Base-by-base conservation (phyloP, 2,113 vertebrate genomes). In the Pluvianellus socialis region DNA sequence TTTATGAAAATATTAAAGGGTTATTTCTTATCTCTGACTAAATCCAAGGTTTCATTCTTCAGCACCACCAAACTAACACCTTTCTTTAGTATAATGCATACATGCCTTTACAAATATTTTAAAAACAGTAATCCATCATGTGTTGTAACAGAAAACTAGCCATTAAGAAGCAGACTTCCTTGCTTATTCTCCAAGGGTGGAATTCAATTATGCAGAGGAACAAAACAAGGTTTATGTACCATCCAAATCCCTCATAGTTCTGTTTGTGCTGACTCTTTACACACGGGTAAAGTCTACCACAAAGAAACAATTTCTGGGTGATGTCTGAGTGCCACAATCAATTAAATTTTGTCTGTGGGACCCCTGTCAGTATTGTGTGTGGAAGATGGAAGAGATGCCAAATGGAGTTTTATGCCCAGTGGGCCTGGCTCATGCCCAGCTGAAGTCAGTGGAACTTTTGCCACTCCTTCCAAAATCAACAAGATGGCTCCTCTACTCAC, bases 371-470 rank as follows among this genome's bases (percentile, higher is more conserved):
- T 87, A 83, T 90, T 90, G 86, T 81, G 32, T 63, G 21, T 70
- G 38, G 58, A 92, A 94, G 89, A 85, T 3, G 80, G 86, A 92
- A 83, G 83, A 86, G 55, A 88, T 92, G 86, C 90, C 6, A 49
- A 86, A 44, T 71, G 44, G 79, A 97, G 28, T 85, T 95, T 87
- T 87, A 58, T 87, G 76, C 80, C 89, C 70, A 53, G 12, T 94
- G 89, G 73, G 58, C 62, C 94, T 95, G 90, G 83, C 63, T 93
- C 6, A 0, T 96, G 44, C 79, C 90, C 82, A 91, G 62, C 77
- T 96, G 89, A 94, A 95, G 77, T 92, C 83, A 92, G 91, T 83
- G 76, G 61, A 94, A 94, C 83, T 94, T 96, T 28, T 80, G 66
- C 89, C 58, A 58, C 52, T 87, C 62, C 70, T 94, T 95, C 86